Base-by-base conservation (phyloP, 2,888 invertebrate genomes). In the Dryobotodes eremita region DNA sequence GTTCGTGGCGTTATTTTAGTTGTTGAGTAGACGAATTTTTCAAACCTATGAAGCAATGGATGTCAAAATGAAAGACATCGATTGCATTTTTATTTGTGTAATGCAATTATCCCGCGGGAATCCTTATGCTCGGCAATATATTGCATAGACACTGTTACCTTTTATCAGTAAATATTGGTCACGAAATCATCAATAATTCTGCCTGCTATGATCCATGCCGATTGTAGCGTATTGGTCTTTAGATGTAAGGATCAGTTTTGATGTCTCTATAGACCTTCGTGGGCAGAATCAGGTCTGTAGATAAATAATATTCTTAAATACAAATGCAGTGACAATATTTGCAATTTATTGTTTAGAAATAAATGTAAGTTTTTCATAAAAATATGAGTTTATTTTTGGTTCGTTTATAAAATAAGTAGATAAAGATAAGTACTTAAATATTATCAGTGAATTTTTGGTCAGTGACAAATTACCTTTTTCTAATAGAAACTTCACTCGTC, bases 211-310 rank as follows among this genome's bases (percentile, higher is more conserved):
- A 62, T 55, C 31, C 70, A 71, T 26, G 26, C 8, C 55, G 36
- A 55, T 17, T 55, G 17, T 17, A 62, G n/a, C 6, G 2, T 5
- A 42, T 23, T 50, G 13, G 17, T 17, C 15, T 79, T 62, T 53
- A 62, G 17, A 61, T 36, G n/a, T 59, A 31, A 48, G 36, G 15
- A 48, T 64, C 57, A 48, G n/a, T 55, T 61, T 66, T 77, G 11
- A 59, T 46, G 46, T 61, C 15, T 66, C 11, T 59, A 42, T n/a
- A 61, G 59, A 73, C 20, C 23, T 61, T 61, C 23, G 62, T 42
- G 26, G 26, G 53, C 17, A 69, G 26, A 46, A 17, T 42, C 15
- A 73, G 26, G 26, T 46, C 11, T 23, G 26, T 13, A 20, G 4
- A 55, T 23, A 53, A 76, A 59, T 42, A 17, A 50, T 50, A 78